Evolutionary conservation across 1,140 invertebrate species (phyloP), one percentile per base, ranked within the genome.

Genomic region (Tetraneura akinire): DNA sequence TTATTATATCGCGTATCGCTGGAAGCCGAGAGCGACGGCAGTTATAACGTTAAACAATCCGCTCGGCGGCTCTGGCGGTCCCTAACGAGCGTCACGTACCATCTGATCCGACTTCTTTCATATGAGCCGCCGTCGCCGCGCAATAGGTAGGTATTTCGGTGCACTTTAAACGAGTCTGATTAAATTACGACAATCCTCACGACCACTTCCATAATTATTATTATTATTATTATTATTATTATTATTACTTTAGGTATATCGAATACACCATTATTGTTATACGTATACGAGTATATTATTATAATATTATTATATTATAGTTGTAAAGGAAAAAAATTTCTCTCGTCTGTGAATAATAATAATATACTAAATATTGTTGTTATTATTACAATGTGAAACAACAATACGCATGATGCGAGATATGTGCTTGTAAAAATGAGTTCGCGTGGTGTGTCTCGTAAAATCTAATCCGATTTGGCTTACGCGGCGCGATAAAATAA

Each of bases 51-150:
- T 49, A 70, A 4, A 49, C 45, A 71, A 49, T 71, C 26, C 47
- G 68, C 5, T 37, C 32, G 51, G 51, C 51, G 68, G 68, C 47
- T 37, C 21, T 42, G 42, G 66, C 55, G 23, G 74, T 55, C 74
- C 74, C 37, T 78, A 78, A 78, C 74, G 55, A 78, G 74, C 53
- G 55, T 78, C 74, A 78, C 74, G 74, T 78, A 78, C 74, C 74
- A 78, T 78, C 74, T 78, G 74, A 78, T 78, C 37, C 55, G 37
- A 62, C 37, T 78, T 29, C 55, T 78, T 78, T 78, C 73, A 78
- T 60, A 78, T 62, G 53, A 23, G 18, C 74, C 74, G 74, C 74
- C 53, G 18, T 13, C 29, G 51, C 32, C 74, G 55, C 74, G 55
- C 74, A 42, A 66, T 21, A n/a, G n/a, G n/a, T n/a, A 11, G 73